These are phyloP conservation scores for Momotus momota DNA, from an alignment of 2,797 vertebrate genomes.

Conservation along the genomic window DNA sequence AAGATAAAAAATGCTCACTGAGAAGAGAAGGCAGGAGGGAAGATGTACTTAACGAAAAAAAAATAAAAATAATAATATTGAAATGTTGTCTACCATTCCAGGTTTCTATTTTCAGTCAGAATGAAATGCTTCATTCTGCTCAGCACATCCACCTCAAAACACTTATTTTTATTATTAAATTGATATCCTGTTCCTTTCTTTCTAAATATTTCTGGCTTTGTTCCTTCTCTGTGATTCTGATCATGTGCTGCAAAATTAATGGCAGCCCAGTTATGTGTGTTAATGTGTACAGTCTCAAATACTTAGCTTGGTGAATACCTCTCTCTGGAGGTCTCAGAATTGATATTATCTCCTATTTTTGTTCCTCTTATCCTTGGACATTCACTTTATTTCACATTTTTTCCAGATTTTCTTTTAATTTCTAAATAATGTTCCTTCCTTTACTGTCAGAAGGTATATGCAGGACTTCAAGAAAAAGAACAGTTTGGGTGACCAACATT, in stretches of 20 bases:
- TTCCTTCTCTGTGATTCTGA: not conserved
- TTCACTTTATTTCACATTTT: not conserved
- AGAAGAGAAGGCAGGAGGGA: not conserved
- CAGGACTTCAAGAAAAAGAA: conserved; percentile 1
- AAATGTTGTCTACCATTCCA: not conserved
- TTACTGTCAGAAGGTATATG: not conserved
- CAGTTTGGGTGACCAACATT: not conserved
- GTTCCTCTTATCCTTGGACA: not conserved
- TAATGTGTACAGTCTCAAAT: not conserved
- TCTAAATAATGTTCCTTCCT: not conserved
- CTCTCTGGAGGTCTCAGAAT: not conserved
- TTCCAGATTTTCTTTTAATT: not conserved
- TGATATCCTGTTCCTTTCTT: not conserved
- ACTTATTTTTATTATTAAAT: not conserved
- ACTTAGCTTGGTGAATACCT: not conserved
- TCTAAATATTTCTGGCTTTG: not conserved
- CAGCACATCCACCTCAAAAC: not conserved
- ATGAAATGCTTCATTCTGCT: not conserved
- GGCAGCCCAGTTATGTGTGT: not conserved
- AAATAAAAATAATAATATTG: not conserved
- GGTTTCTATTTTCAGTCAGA: not conserved
- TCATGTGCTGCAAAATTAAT: not conserved
- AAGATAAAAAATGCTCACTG: not conserved
- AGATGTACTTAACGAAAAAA: not conserved
- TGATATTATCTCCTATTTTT: not conserved